Evolutionary conservation across 2,888 invertebrate species (phyloP).

Genomic region (Aphodius granarius): DNA sequence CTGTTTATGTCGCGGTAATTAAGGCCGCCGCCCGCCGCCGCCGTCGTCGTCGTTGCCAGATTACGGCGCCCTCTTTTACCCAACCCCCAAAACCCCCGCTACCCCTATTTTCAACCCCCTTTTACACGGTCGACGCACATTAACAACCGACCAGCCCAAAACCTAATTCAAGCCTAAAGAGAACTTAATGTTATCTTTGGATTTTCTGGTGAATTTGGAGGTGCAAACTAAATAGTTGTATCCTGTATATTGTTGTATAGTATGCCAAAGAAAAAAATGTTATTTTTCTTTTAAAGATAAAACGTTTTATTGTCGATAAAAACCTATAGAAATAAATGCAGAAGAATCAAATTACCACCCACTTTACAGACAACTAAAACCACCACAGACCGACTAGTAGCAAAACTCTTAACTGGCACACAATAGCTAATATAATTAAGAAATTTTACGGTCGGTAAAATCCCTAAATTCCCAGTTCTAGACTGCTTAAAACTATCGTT

Average conservation of each 20-base stretch:
- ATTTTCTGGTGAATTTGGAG: no score
- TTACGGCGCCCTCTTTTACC: slow-evolving; percentile 16
- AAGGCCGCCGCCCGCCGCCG: slow-evolving; percentile 53
- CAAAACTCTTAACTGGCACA: slow-evolving; percentile 1
- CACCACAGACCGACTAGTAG: background rate
- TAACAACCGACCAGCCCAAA: slow-evolving; percentile 26
- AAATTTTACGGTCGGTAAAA: slow-evolving; percentile 19
- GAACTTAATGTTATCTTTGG: slow-evolving; percentile 41
- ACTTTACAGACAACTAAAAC: background rate
- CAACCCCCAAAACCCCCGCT: background rate
- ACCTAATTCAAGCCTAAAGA: slow-evolving; percentile 50
- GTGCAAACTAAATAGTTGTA: no score
- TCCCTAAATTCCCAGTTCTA: slow-evolving; percentile 16
- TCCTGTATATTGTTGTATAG: no score
- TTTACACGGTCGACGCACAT: slow-evolving; percentile 19
- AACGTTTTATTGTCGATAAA: no score
- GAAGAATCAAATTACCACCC: background rate
- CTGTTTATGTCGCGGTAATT: slow-evolving; percentile 57
- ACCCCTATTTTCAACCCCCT: background rate
- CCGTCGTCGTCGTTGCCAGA: slow-evolving; percentile 49
- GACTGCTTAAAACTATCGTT: slow-evolving; percentile 32
- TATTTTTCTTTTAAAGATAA: no score
- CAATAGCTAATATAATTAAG: slow-evolving; percentile 19
- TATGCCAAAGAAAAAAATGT: no score
- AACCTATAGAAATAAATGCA: no score